Conservation (phyloP, 2,797 vertebrate genomes). For the Mus spretus region DNA sequence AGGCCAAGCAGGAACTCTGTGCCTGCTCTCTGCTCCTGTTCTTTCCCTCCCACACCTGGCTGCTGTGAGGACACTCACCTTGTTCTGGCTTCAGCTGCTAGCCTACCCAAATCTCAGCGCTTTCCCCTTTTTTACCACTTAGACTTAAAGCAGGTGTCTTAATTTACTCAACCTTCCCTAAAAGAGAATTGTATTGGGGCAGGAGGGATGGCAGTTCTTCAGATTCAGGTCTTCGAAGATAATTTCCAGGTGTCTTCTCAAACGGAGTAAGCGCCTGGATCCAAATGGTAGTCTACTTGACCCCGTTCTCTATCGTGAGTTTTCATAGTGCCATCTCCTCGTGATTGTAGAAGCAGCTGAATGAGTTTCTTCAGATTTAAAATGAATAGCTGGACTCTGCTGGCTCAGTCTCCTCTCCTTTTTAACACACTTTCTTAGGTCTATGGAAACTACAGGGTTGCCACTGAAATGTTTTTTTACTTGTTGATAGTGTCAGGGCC, state of each 20-base stretch:
- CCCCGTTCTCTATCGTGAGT: slow-evolving; percentile 64
- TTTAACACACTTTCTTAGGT: slow-evolving; percentile 65
- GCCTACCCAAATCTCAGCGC: slow-evolving; percentile 61
- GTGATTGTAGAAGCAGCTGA: slow-evolving; percentile 48
- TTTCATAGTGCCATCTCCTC: slow-evolving; percentile 64
- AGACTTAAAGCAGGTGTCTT: slow-evolving; percentile 65
- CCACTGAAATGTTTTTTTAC: slow-evolving; percentile 64
- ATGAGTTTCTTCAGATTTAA: slow-evolving; percentile 72
- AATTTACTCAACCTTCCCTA: slow-evolving; percentile 69
- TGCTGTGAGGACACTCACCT: slow-evolving; percentile 67
- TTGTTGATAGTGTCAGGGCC: slow-evolving; percentile 62
- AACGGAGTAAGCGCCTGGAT: slow-evolving; percentile 41
- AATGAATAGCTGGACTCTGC: slow-evolving; percentile 43
- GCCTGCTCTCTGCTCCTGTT: not conserved
- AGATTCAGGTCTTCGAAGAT: slow-evolving; percentile 55
- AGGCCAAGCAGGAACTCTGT: slow-evolving; percentile 45
- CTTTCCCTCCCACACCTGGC: not conserved
- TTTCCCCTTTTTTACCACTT: slow-evolving; percentile 55
- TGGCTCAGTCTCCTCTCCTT: not conserved
- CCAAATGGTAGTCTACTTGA: slow-evolving; percentile 55
- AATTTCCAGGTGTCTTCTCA: slow-evolving; percentile 52
- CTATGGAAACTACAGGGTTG: slow-evolving; percentile 71
- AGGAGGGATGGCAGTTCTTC: slow-evolving; percentile 39
- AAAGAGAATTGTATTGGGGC: slow-evolving; percentile 43
- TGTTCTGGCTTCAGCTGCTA: slow-evolving; percentile 75